A percentile compares a stretch with the other conserved stretches of the same genome.
phyloP scores from a whole-genome alignment of 2,797 vertebrate genomes.

The Peromyscus eremicus region DNA sequence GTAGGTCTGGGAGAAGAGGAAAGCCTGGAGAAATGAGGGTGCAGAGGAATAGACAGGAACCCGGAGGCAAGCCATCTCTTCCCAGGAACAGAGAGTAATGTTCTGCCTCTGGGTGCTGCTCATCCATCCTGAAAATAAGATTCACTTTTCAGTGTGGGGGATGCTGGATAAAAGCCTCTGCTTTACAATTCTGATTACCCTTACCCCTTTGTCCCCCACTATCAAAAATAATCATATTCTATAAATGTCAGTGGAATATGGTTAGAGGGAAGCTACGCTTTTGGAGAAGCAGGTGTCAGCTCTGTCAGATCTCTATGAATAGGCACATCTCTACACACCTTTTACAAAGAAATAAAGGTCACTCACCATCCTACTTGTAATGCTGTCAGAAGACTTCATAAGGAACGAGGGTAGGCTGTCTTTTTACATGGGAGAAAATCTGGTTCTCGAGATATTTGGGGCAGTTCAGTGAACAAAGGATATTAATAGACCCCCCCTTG shows the following conservation, averaged over 20 bases:
- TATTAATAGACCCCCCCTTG: slow-evolving; percentile 64
- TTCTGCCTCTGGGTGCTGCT: background rate
- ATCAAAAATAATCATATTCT: slow-evolving; percentile 72
- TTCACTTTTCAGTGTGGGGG: background rate
- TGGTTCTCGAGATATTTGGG: slow-evolving; percentile 67
- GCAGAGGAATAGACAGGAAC: background rate
- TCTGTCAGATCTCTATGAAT: slow-evolving; percentile 67
- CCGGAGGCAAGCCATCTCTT: background rate
- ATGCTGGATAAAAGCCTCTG: slow-evolving; percentile 38
- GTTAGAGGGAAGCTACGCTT: slow-evolving; percentile 40
- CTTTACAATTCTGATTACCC: slow-evolving; percentile 63
- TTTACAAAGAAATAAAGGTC: slow-evolving; percentile 73
- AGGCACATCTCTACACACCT: slow-evolving; percentile 56
- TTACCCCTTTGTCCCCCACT: slow-evolving; percentile 35
- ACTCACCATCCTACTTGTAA: slow-evolving; percentile 61
- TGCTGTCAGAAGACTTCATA: slow-evolving; percentile 65
- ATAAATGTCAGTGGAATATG: slow-evolving; percentile 59
- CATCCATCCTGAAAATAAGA: slow-evolving; percentile 17
- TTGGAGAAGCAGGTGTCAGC: slow-evolving; percentile 70
- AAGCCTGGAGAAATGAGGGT: background rate
- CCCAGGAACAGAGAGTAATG: background rate
- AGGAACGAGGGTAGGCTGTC: slow-evolving; percentile 26
- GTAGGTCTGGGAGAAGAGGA: background rate
- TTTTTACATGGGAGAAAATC: slow-evolving; percentile 49
- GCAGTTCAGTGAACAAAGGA: slow-evolving; percentile 41